Evolutionary conservation across 2,888 invertebrate species (phyloP).

Genomic region (Drosophila subquinaria): DNA sequence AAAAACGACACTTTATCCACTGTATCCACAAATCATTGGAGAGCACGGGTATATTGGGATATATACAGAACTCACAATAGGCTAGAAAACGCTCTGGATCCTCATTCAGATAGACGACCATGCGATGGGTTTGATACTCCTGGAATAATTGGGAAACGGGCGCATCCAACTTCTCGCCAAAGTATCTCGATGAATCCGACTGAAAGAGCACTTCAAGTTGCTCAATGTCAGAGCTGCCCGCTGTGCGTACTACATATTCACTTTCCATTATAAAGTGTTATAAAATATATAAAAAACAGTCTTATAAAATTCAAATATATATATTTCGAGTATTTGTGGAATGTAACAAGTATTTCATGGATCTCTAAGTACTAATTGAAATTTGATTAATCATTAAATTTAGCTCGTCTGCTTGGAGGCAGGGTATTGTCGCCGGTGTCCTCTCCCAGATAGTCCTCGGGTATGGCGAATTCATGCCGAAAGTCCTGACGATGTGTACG

Average conservation of each 20-base stretch:
- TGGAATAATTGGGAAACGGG: slow-evolving; percentile 44
- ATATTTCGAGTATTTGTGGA: slow-evolving; percentile 1
- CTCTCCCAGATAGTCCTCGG: slow-evolving; percentile 56
- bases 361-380: neutral
- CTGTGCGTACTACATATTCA: slow-evolving; percentile 37
- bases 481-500: slow-evolving; percentile 56
- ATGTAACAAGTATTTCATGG: slow-evolving; percentile 8
- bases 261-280: neutral
- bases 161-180: slow-evolving; percentile 45
- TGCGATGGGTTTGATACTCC: slow-evolving; percentile 56
- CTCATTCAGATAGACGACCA: slow-evolving; percentile 27
- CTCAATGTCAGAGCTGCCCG: slow-evolving; percentile 36
- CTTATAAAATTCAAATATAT: slow-evolving; percentile 6
- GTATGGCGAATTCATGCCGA: slow-evolving; percentile 55
- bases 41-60: slow-evolving; percentile 60
- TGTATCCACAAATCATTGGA: slow-evolving; percentile 58
- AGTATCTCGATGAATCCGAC: neutral
- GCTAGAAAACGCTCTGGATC: slow-evolving; percentile 15
- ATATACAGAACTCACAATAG: slow-evolving; percentile 58
- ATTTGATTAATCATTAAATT: neutral
- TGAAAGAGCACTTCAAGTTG: slow-evolving; percentile 40
- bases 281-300: neutral
- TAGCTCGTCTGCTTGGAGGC: neutral
- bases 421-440: neutral
- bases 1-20: slow-evolving; percentile 63